A percentile compares a stretch with the other conserved stretches of the same genome.
phyloP scores from a whole-genome alignment of 2,797 vertebrate species.

The Melanogrammus aeglefinus region DNA sequence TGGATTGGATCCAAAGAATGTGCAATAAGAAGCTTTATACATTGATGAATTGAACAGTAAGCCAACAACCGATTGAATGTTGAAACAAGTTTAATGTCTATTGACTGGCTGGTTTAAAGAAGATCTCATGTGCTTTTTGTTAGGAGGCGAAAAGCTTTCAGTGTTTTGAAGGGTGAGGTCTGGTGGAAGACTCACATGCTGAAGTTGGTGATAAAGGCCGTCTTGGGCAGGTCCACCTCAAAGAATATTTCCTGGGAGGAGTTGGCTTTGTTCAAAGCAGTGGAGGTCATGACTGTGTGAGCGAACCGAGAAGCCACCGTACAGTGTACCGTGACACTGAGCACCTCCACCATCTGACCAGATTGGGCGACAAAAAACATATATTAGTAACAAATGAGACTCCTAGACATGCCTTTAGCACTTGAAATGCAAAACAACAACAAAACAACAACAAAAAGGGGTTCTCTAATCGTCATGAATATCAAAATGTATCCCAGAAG shows the following conservation, averaged over 20 bases:
- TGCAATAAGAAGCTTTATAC: neutral
- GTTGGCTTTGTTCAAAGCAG: conserved; percentile 77
- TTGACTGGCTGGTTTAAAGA: neutral
- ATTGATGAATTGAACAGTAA: neutral
- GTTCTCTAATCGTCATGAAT: neutral
- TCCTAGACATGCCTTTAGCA: neutral
- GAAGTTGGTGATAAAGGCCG: conserved; percentile 91
- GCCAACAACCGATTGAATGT: neutral
- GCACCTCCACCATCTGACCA: conserved; percentile 65
- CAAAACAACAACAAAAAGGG: neutral
- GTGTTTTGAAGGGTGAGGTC: neutral
- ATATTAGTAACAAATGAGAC: neutral
- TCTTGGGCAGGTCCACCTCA: conserved; percentile 88
- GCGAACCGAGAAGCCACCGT: conserved; percentile 85
- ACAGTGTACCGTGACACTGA: conserved; percentile 81
- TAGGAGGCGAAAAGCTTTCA: neutral
- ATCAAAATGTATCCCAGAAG: neutral
- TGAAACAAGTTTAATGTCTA: neutral
- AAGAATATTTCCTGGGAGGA: conserved; percentile 81
- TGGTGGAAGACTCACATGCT: conserved; percentile 80
- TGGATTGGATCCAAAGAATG: neutral
- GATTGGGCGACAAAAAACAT: neutral
- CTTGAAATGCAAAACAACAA: neutral
- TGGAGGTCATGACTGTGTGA: conserved; percentile 85
- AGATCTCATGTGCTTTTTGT: neutral